Evolutionary conservation across 1,140 invertebrate genomes (phyloP), one percentile per base, ranked within the genome.

Genomic region (Drosophila eugracilis): DNA sequence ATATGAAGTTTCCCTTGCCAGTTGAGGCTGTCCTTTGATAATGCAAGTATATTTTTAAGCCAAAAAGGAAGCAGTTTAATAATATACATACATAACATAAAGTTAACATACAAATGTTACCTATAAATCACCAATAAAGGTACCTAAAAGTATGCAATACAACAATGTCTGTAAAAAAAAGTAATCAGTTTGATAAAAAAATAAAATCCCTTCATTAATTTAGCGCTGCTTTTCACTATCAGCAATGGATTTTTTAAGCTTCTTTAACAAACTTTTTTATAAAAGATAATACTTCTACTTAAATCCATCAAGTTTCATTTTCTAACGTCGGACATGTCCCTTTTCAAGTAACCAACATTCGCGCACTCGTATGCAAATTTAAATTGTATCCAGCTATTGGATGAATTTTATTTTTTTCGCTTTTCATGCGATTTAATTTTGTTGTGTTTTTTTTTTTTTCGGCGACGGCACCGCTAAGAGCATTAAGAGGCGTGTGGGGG

Each of bases 311-410:
- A 5, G 5, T 30, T 47, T 45, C 14, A 32, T 4, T 54, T 21
- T 10, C 21, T 24, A 48, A 17, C 22, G 14, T 12, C 17, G 5
- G 32, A 3, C 12, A n/a, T n/a, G 9, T 37, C 32, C 10, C 39
- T 39, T 45, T 21, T 17, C 10, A 48, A 30, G 17, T 28, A 28
- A 28, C 30, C 34, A n/a, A 12, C 17, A 34, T 26, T 48, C 42
- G 21, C 10, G 17, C 19, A 47, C 62, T 66, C 17, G 62, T 28
- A 53, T 69, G 65, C 21, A 67, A 69, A 69, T 69, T 67, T 69
- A 44, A 67, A 67, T 44, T 42, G 37, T 42, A 47, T 41, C 32
- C 44, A 37, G 21, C 28, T 53, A 54, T 69, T 49, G 34, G 32
- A n/a, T 12, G 17, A 5, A 34, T 50, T 63, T 55, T 36, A n/a